Evolutionary conservation across 2,797 vertebrate species (phyloP).

Genomic region (Hybognathus amarus): DNA sequence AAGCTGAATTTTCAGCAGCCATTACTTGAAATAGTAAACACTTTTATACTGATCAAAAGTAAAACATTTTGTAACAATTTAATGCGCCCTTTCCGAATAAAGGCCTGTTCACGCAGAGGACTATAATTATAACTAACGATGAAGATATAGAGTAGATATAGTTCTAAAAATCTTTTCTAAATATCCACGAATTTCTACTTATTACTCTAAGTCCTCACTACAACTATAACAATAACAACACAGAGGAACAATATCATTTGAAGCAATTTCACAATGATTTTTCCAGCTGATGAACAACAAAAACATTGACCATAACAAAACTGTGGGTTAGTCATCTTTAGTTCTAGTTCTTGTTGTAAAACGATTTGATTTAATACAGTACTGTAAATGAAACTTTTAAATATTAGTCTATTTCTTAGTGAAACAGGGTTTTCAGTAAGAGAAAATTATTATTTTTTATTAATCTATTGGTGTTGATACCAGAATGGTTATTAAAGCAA

Average conservation of each 20-base stretch:
- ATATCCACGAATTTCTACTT: too few species aligned
- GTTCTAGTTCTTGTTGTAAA: not conserved
- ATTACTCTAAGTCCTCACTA: not conserved
- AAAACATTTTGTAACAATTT: not conserved
- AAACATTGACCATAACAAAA: not conserved
- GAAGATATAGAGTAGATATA: not conserved
- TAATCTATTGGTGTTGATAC: not conserved
- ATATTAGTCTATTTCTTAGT: not conserved
- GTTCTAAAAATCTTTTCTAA: not conserved
- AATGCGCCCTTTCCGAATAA: not conserved
- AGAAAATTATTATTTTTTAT: not conserved
- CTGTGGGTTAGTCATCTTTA: not conserved
- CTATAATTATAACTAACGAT: not conserved
- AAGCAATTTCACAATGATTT: not conserved
- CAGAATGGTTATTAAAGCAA: not conserved
- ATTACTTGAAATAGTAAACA: not conserved
- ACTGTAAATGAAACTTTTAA: not conserved
- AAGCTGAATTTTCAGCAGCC: not conserved
- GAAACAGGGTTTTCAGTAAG: not conserved
- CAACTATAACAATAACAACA: not conserved
- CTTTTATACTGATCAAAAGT: not conserved
- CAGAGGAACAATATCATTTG: too few species aligned
- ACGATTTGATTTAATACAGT: not conserved
- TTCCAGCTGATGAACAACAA: not conserved
- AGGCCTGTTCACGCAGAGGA: not conserved